Conservation (phyloP, 2,797 vertebrate species). For the Hozukius guyotensis region DNA sequence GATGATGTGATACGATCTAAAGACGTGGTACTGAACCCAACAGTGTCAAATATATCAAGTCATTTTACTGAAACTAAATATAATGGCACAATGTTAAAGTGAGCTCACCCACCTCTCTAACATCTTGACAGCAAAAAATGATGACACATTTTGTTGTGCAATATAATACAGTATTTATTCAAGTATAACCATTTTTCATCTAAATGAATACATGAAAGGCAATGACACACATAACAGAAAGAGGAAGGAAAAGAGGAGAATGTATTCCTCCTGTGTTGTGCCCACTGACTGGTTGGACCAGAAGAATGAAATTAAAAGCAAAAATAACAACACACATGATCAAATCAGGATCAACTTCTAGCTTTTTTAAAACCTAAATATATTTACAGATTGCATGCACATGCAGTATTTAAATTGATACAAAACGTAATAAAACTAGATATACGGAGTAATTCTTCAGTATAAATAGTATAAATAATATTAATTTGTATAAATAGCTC, state of each 20-base stretch:
- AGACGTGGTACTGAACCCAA: neutral
- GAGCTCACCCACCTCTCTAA: neutral
- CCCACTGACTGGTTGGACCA: constrained; percentile 10
- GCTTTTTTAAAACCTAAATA: constrained; percentile 22
- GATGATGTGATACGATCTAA: neutral
- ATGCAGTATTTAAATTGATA: constrained; percentile 70
- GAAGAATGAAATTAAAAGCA: neutral
- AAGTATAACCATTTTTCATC: constrained; percentile 48
- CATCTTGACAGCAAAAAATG: neutral
- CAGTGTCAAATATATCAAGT: neutral
- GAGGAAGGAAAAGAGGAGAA: neutral
- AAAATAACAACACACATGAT: constrained; percentile 7
- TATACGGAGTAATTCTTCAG: constrained; percentile 67
- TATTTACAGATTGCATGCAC: constrained; percentile 76
- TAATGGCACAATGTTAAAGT: neutral
- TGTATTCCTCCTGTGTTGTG: neutral
- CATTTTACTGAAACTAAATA: neutral
- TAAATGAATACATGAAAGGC: constrained; percentile 10
- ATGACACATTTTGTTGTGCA: constrained; percentile 20
- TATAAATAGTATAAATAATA: constrained; percentile 86
- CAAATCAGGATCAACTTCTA: constrained; percentile 11
- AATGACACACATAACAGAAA: neutral
- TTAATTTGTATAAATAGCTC: constrained; percentile 76
- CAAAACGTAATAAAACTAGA: constrained; percentile 74
- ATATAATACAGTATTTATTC: constrained; percentile 48